A percentile compares a stretch with the other conserved stretches of the same genome.
Evolutionary conservation across 2,113 vertebrate species (phyloP).

Genomic region (Myrmophylax atrothorax): DNA sequence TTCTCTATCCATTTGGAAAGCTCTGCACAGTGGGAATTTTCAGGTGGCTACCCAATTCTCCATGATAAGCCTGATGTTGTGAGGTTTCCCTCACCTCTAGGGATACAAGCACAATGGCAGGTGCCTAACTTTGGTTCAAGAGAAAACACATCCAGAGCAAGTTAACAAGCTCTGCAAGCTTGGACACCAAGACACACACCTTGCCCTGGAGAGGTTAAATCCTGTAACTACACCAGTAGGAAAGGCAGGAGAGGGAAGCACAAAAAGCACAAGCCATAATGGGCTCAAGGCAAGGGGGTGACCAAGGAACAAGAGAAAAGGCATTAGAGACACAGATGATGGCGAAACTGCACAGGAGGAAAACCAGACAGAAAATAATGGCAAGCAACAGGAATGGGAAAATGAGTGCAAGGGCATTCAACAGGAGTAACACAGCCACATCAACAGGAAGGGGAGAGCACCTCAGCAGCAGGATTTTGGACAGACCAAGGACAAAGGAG

Average conservation of each 20-base stretch:
- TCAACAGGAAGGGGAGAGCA: not conserved
- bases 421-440: not conserved
- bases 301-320: not conserved
- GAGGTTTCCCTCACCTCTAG: not conserved
- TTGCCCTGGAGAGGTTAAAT: not conserved
- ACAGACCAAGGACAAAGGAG: not conserved
- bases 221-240: not conserved
- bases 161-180: not conserved
- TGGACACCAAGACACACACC: not conserved
- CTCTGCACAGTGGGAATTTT: not conserved
- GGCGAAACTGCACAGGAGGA: not conserved
- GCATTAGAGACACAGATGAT: not conserved
- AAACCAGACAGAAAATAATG: not conserved
- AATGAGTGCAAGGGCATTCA: not conserved
- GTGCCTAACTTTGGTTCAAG: not conserved
- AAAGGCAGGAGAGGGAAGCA: not conserved
- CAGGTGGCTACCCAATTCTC: not conserved
- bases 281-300: not conserved
- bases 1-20: not conserved
- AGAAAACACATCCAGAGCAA: not conserved
- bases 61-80: not conserved
- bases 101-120: not conserved
- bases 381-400: not conserved
- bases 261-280: not conserved
- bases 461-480: not conserved